phyloP scores from a whole-genome alignment of 2,888 invertebrate species.

The Athrips mouffetella region DNA sequence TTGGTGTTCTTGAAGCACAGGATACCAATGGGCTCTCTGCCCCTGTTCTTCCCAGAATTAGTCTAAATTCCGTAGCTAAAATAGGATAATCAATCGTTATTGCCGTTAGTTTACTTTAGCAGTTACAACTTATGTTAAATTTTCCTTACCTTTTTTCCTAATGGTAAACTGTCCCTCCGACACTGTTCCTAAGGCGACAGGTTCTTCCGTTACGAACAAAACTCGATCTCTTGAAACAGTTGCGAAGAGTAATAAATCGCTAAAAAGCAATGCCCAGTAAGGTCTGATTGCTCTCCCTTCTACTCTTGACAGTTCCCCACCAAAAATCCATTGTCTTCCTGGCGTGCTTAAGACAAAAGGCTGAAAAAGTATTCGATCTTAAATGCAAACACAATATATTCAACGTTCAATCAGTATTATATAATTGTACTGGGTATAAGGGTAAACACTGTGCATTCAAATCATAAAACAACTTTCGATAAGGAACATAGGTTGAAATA shows the following conservation, averaged over 20 bases:
- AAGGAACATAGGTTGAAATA: too few species aligned
- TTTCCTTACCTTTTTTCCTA: constrained; percentile 85
- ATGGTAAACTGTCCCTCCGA: constrained; percentile 91
- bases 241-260: constrained; percentile 90
- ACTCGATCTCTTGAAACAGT: constrained; percentile 92
- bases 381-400: neutral
- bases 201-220: constrained; percentile 92
- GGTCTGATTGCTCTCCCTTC: constrained; percentile 90
- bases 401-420: too few species aligned
- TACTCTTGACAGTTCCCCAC: constrained; percentile 89
- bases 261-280: constrained; percentile 91
- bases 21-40: constrained; percentile 86
- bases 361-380: too few species aligned
- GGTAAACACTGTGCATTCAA: too few species aligned
- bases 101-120: neutral
- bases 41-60: constrained; percentile 84
- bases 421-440: too few species aligned
- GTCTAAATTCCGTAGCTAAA: constrained; percentile 90
- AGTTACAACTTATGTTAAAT: neutral
- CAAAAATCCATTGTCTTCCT: constrained; percentile 93
- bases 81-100: neutral
- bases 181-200: constrained; percentile 86
- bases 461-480: too few species aligned
- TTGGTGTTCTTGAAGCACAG: constrained; percentile 84
- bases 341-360: constrained; percentile 90